Evolutionary conservation across 2,888 invertebrate genomes (phyloP).

Genomic region (Erebia ligea): DNA sequence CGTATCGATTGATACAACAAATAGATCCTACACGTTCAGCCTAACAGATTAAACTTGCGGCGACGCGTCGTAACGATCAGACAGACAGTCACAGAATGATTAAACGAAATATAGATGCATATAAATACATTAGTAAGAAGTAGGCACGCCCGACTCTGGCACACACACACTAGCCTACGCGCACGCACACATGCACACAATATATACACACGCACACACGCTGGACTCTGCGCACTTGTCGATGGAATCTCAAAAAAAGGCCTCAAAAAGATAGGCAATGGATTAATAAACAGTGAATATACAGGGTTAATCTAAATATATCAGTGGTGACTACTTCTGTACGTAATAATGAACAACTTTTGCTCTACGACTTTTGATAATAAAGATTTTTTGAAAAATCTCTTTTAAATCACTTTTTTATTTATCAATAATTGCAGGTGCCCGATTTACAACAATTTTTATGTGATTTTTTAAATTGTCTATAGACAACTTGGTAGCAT

Average conservation of each 20-base stretch:
- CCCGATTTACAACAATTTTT: too few relatives aligned
- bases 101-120: slow-evolving; percentile 61
- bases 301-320: too few relatives aligned
- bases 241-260: background rate
- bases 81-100: slow-evolving; percentile 65
- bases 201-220: slow-evolving; percentile 50
- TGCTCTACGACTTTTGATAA: too few relatives aligned
- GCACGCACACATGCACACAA: slow-evolving; percentile 51
- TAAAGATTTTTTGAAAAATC: too few relatives aligned
- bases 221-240: slow-evolving; percentile 30
- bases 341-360: too few relatives aligned
- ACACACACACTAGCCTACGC: slow-evolving; percentile 62
- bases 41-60: slow-evolving; percentile 11
- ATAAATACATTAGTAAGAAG: slow-evolving; percentile 66
- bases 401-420: too few relatives aligned
- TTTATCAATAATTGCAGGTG: too few relatives aligned
- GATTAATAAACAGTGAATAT: too few relatives aligned
- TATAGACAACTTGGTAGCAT: background rate
- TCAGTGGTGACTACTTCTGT: too few relatives aligned
- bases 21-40: background rate
- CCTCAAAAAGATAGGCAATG: background rate
- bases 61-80: slow-evolving; percentile 48
- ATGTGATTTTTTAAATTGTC: too few relatives aligned
- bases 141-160: slow-evolving; percentile 71
- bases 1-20: background rate